Evolutionary conservation across 37 sponge, comb jelly and placozoan genomes (phyloP).

Genomic region (Mnemiopsis leidyi): DNA sequence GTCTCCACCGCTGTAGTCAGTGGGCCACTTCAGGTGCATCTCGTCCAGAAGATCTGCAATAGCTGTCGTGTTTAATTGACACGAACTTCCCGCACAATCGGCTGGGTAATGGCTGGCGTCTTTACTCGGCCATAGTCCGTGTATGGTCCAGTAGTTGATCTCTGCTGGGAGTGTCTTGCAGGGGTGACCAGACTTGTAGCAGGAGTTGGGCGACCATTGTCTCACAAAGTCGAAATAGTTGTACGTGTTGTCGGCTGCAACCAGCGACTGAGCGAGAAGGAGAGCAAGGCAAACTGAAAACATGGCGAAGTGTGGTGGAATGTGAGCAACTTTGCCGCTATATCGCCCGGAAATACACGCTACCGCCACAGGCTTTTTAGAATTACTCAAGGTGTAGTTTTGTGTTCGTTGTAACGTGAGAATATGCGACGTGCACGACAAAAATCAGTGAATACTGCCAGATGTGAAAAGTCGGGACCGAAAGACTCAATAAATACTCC

Average conservation of each 20-base stretch:
- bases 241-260: conserved; percentile 28
- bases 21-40: conserved; percentile 34
- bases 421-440: conserved; percentile 87
- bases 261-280: not conserved
- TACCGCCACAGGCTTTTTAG: not conserved
- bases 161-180: not conserved
- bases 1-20: conserved; percentile 43
- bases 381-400: not conserved
- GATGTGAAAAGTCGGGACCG: too few relatives aligned
- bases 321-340: not conserved
- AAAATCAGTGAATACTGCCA: too few relatives aligned
- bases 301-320: not conserved
- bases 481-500: too few relatives aligned
- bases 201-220: conserved; percentile 53
- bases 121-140: conserved; percentile 23
- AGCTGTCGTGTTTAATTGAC: not conserved
- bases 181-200: not conserved
- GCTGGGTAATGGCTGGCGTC: conserved; percentile 19
- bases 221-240: conserved; percentile 27
- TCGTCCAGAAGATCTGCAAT: not conserved
- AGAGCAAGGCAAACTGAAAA: not conserved
- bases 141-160: conserved; percentile 30
- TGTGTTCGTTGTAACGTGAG: conserved; percentile 56
- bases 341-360: not conserved
- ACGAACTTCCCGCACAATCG: not conserved